Percentiles rank a stretch among this genome's conserved stretches.
phyloP scores from a whole-genome alignment of 2,888 invertebrate genomes.

The Cephonodes hylas region DNA sequence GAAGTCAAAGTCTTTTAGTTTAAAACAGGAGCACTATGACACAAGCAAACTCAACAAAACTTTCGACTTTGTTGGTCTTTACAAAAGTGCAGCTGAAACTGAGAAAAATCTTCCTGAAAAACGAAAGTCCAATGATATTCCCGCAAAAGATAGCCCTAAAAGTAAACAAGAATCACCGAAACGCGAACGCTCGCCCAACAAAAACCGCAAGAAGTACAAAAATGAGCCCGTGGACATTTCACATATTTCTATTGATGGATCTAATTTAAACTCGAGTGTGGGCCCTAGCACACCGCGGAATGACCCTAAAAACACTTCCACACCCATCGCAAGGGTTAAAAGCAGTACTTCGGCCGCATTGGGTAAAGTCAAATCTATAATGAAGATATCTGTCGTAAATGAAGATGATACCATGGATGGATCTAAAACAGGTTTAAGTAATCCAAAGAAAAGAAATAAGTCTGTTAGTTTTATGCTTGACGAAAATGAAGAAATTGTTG shows the following conservation, averaged over 20 bases:
- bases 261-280: constrained; percentile 27
- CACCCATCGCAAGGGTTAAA: constrained; percentile 35
- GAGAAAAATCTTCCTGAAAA: constrained; percentile 34
- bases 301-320: constrained; percentile 43
- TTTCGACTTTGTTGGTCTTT: constrained; percentile 55
- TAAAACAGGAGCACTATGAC: constrained; percentile 29
- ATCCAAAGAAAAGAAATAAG: constrained; percentile 66
- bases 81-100: constrained; percentile 54
- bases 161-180: constrained; percentile 29
- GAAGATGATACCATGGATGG: constrained; percentile 35
- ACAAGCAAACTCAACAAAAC: constrained; percentile 42
- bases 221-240: constrained; percentile 39
- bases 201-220: constrained; percentile 43
- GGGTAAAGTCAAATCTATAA: constrained; percentile 53
- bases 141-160: constrained; percentile 27
- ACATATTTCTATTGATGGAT: constrained; percentile 43
- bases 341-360: constrained; percentile 17
- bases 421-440: constrained; percentile 26
- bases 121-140: constrained; percentile 25
- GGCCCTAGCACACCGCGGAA: constrained; percentile 28
- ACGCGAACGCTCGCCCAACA: constrained; percentile 37
- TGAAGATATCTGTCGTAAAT: constrained; percentile 39
- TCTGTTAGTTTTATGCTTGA: constrained; percentile 70
- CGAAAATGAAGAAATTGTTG: constrained; percentile 51
- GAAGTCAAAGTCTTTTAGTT: constrained; percentile 54